Evolutionary conservation across 2,888 invertebrate species (phyloP), one percentile per base, ranked within the genome.

Genomic region (Pristionchus mayeri): DNA sequence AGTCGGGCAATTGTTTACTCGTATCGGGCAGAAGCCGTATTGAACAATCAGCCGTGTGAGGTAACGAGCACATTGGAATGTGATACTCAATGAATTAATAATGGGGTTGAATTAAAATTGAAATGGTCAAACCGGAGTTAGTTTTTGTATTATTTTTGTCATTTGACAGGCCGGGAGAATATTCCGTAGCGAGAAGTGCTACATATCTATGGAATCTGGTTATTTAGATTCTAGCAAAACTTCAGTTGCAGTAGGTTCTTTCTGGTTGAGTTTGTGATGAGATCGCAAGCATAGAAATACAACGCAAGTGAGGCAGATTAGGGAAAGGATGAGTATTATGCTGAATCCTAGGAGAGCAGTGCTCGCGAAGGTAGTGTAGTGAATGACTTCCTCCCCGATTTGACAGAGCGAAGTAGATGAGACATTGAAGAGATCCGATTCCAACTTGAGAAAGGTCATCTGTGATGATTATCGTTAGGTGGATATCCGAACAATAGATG

Each of bases 391-490:
- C 50, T 78, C 76, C 30, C 21, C 27, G 50, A 78, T 48, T 18
- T 48, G 34, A 16, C 76, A 78, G 11, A 30, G 48, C 9, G 50
- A 30, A 1, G 34, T 24, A 0, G 76, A 40, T 1, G 50, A 50
- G 7, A 78, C 30, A 30, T 48, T 34, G 50, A 40, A 40, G 7
- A 78, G 50, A 7, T 7, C 76, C 21, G 48, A 27, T 78, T 48
- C 48, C 76, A 78, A 9, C 50, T 50, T 48, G 76, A 78, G 76
- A 34, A 78, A 78, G 3, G 76, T 78, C 76, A 78, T 78, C 76
- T 78, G 76, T 2, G 44, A 75, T 44, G 21, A 4, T 24, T 24
- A 24, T 9, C 34, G 34, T 11, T n/a, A n/a, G n/a, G n/a, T n/a
- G n/a, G n/a, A n/a, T n/a, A n/a, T n/a, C n/a, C n/a, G n/a, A n/a